Evolutionary conservation across 2,888 invertebrate species (phyloP).

Genomic region (Acronicta aceris): DNA sequence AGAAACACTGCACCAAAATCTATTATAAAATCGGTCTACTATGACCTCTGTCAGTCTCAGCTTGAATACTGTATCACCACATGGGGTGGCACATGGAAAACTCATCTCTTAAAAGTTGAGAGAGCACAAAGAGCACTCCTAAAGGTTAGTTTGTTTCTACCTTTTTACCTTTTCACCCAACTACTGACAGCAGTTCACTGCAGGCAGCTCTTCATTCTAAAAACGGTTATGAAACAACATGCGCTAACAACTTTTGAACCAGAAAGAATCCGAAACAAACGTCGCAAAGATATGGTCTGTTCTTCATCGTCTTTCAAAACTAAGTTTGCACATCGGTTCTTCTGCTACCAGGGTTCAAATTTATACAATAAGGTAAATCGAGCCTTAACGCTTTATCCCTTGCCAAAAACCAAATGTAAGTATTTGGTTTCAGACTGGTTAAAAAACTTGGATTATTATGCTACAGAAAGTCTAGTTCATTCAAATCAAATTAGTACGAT

Average conservation of each 20-base stretch:
- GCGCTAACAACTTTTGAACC: no score
- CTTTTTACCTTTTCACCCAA: conserved; percentile 12
- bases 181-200: background rate
- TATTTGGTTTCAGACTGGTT: conserved; percentile 3
- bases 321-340: conserved; percentile 9
- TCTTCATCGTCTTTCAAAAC: conserved; percentile 3
- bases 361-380: conserved; percentile 8
- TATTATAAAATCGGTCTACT: conserved; percentile 34
- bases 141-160: conserved; percentile 6
- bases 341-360: conserved; percentile 9
- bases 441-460: conserved; percentile 2
- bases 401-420: conserved; percentile 6
- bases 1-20: conserved; percentile 24
- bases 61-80: conserved; percentile 37
- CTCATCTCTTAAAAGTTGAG: background rate
- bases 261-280: no score
- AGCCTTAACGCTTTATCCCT: conserved; percentile 2
- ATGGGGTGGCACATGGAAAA: conserved; percentile 26
- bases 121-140: conserved; percentile 1
- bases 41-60: conserved; percentile 37
- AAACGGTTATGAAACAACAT: background rate
- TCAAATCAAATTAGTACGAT: background rate
- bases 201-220: background rate
- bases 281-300: conserved; percentile 1
- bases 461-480: conserved; percentile 3